These are phyloP conservation scores for Heliothis virescens DNA, from an alignment of 1,140 invertebrate genomes.

Conservation along the genomic window DNA sequence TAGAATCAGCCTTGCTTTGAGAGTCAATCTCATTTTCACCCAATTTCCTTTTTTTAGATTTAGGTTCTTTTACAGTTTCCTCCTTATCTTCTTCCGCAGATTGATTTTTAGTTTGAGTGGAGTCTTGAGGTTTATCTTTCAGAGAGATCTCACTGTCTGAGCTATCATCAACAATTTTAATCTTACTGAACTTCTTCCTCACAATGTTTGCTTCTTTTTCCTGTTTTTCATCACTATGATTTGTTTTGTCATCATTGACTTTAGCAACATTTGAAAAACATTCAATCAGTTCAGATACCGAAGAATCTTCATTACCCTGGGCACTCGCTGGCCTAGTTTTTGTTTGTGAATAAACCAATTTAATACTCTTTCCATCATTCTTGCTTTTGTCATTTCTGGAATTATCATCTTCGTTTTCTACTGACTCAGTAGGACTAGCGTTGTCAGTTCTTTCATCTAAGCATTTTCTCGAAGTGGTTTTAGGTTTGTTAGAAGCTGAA, in stretches of 20 bases:
- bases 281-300: constrained; percentile 20
- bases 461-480: not conserved
- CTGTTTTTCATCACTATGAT: constrained; percentile 24
- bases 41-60: constrained; percentile 14
- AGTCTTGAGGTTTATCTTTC: constrained; percentile 22
- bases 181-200: constrained; percentile 57
- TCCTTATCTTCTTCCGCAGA: constrained; percentile 3
- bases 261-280: constrained; percentile 24
- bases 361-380: not conserved
- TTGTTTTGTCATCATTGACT: constrained; percentile 7
- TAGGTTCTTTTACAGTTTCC: not conserved
- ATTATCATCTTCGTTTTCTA: no score
- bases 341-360: not conserved
- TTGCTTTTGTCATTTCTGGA: not conserved
- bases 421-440: not conserved
- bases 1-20: constrained; percentile 5
- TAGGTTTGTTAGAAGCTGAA: not conserved
- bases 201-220: constrained; percentile 15
- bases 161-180: constrained; percentile 56
- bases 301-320: not conserved
- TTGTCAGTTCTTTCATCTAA: not conserved
- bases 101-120: not conserved
- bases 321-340: not conserved
- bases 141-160: constrained; percentile 53
- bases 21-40: not conserved